A percentile compares a stretch with the other conserved stretches of the same genome.
phyloP scores from a whole-genome alignment of 2,888 invertebrate genomes.

The Drosophila kuntzei region DNA sequence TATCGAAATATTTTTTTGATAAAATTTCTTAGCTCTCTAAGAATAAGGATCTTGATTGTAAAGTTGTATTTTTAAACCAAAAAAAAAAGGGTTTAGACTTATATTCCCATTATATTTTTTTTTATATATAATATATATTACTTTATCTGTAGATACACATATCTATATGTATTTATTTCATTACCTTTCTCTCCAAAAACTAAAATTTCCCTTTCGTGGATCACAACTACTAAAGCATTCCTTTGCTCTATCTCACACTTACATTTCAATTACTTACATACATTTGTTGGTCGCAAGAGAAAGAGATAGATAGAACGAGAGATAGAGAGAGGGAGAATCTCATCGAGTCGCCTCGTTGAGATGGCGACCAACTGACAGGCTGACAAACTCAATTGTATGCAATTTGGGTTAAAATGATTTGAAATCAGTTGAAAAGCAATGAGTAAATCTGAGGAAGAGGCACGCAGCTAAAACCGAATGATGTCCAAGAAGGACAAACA shows the following conservation, averaged over 20 bases:
- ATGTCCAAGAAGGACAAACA: slow-evolving; percentile 8
- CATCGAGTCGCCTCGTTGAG: background rate
- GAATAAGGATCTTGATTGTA: too few relatives aligned
- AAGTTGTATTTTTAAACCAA: too few relatives aligned
- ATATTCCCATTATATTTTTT: too few relatives aligned
- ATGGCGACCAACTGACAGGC: slow-evolving; percentile 27
- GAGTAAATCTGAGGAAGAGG: slow-evolving; percentile 1
- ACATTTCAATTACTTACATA: slow-evolving; percentile 1
- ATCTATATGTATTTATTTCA: background rate
- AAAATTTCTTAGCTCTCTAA: too few relatives aligned
- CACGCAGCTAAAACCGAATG: slow-evolving; percentile 7
- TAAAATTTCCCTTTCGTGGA: background rate
- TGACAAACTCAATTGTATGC: slow-evolving; percentile 74
- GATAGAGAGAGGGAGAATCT: background rate
- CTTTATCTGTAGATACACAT: too few relatives aligned
- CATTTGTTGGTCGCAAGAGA: background rate
- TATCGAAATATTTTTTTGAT: too few relatives aligned
- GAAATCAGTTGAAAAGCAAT: slow-evolving; percentile 73
- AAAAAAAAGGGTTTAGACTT: too few relatives aligned
- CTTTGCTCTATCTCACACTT: background rate
- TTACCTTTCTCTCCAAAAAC: background rate
- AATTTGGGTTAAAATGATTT: slow-evolving; percentile 77
- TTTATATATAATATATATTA: too few relatives aligned
- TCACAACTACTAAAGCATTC: background rate
- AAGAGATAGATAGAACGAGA: background rate